Conservation (phyloP, 2,888 invertebrate genomes). For the Phymatocera aterrima region DNA sequence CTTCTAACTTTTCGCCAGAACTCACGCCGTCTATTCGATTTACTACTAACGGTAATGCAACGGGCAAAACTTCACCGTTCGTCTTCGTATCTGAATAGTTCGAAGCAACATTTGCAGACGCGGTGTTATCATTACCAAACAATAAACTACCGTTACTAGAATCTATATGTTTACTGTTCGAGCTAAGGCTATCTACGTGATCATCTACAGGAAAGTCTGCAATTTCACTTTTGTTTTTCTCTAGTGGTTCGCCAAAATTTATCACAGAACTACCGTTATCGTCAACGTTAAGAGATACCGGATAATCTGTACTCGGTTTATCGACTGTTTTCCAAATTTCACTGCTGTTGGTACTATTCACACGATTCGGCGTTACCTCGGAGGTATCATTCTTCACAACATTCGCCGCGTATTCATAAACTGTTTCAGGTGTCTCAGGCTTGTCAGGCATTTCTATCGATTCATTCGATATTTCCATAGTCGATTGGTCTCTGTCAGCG, state of each 20-base stretch:
- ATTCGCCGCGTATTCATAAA: background rate
- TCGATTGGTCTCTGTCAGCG: background rate
- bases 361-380: background rate
- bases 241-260: background rate
- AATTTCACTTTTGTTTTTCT: conserved; percentile 11
- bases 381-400: background rate
- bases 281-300: conserved; percentile 22
- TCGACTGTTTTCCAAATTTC: background rate
- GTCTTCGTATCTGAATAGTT: conserved; percentile 1
- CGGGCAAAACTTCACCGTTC: conserved; percentile 30
- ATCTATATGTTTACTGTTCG: conserved; percentile 18
- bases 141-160: conserved; percentile 27
- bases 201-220: conserved; percentile 6
- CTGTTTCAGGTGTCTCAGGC: background rate
- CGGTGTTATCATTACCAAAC: conserved; percentile 22
- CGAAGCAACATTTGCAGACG: conserved; percentile 28
- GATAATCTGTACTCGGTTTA: conserved; percentile 10
- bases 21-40: conserved; percentile 16
- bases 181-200: conserved; percentile 16
- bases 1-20: conserved; percentile 19
- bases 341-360: background rate
- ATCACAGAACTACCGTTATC: conserved; percentile 11
- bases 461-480: background rate
- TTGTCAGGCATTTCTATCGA: background rate
- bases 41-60: conserved; percentile 27